Evolutionary conservation across 2,797 vertebrate species (phyloP).

Genomic region (Bryconaethiops microstoma): DNA sequence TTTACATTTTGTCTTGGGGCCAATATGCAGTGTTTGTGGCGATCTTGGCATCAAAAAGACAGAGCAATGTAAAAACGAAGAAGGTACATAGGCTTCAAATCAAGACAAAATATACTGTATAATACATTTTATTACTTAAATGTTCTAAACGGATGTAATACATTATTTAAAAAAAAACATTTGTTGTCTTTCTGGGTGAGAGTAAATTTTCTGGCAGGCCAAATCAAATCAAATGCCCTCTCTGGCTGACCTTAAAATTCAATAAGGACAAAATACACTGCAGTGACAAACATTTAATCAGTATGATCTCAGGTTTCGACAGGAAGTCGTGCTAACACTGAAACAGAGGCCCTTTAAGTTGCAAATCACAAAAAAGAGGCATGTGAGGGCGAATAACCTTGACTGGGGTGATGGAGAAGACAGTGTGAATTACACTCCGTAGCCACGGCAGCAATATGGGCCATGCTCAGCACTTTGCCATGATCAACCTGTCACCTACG

Average conservation of each 20-base stretch:
- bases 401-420: slow-evolving; percentile 34
- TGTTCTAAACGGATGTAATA: too few species aligned
- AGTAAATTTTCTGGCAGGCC: too few species aligned
- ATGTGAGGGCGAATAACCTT: slow-evolving; percentile 30
- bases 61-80: not conserved
- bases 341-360: not conserved
- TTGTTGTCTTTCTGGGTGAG: too few species aligned
- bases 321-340: not conserved
- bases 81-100: not conserved
- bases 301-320: not conserved
- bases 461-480: slow-evolving; percentile 41
- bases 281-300: not conserved
- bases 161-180: too few species aligned
- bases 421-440: slow-evolving; percentile 35
- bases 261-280: not conserved
- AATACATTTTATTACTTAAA: not conserved
- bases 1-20: not conserved
- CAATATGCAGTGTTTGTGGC: not conserved
- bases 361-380: not conserved
- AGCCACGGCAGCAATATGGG: slow-evolving; percentile 18
- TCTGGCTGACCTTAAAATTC: not conserved
- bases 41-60: not conserved
- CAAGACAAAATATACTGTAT: not conserved
- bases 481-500: slow-evolving; percentile 47
- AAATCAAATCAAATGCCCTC: too few species aligned